phyloP scores from a whole-genome alignment of 2,797 vertebrate species.

The Tragopan temminckii region DNA sequence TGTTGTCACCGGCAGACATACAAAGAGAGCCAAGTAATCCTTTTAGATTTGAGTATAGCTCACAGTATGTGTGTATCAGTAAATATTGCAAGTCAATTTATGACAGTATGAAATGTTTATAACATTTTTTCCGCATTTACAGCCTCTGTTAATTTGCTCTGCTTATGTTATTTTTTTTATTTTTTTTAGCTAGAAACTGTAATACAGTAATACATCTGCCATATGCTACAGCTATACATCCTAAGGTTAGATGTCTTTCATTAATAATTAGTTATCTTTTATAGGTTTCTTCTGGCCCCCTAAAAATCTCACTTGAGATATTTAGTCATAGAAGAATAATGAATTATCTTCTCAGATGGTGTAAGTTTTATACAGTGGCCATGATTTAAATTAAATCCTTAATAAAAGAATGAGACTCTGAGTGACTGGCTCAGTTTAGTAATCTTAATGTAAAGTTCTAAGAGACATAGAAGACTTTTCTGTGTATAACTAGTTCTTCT shows the following conservation, averaged over 20 bases:
- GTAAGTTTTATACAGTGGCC: neutral
- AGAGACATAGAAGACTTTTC: neutral
- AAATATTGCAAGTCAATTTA: neutral
- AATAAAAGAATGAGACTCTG: neutral
- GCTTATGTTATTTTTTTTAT: neutral
- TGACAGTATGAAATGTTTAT: neutral
- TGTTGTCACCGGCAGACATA: neutral
- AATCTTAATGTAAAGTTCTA: neutral
- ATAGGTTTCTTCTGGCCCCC: neutral
- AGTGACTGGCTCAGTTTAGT: neutral
- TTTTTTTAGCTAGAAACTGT: neutral
- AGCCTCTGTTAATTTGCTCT: neutral
- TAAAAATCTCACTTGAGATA: constrained; percentile 5
- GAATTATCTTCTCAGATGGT: neutral
- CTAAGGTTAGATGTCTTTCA: neutral
- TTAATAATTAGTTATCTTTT: constrained; percentile 1
- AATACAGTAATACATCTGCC: neutral
- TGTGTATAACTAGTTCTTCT: no score
- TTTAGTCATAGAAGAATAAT: neutral
- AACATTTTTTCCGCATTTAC: neutral
- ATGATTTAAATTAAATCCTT: neutral
- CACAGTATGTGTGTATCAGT: neutral
- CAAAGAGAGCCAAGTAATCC: neutral
- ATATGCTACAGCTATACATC: neutral
- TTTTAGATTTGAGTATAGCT: neutral